phyloP scores from a whole-genome alignment of 2,797 vertebrate species.

The Emydoidea blandingii region DNA sequence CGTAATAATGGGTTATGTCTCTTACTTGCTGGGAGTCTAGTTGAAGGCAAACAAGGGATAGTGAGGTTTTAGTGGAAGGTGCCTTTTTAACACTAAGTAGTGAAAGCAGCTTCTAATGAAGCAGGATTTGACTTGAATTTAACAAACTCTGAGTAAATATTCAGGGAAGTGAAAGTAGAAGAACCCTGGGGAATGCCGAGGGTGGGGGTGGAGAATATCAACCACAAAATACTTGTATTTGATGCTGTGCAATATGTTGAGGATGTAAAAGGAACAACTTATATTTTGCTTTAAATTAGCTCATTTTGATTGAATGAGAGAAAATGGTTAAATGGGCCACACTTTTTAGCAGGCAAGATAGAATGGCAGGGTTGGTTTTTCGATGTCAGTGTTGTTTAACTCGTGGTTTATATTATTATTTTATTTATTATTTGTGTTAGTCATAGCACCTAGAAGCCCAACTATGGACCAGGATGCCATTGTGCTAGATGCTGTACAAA shows the following conservation, averaged over 20 bases:
- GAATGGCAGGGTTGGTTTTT: background rate
- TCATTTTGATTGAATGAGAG: background rate
- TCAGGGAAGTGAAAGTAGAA: background rate
- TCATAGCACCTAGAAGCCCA: fast-evolving
- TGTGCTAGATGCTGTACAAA: background rate
- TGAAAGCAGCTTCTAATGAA: background rate
- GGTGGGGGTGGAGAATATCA: background rate
- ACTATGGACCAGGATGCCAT: fast-evolving
- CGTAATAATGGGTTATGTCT: background rate
- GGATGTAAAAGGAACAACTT: background rate
- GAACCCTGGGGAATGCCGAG: background rate
- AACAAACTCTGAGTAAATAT: background rate
- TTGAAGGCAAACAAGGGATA: background rate
- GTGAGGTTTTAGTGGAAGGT: background rate
- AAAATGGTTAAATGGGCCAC: background rate
- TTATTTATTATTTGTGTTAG: background rate
- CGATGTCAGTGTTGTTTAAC: background rate
- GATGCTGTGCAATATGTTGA: constrained; percentile 18
- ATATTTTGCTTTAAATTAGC: background rate
- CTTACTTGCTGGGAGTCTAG: background rate
- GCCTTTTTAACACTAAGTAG: background rate
- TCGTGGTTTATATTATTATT: background rate
- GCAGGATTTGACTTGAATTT: background rate
- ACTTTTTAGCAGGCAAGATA: background rate
- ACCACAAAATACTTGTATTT: background rate